Evolutionary conservation across 1,140 invertebrate genomes (phyloP).

Genomic region (Oryctes rhinoceros): DNA sequence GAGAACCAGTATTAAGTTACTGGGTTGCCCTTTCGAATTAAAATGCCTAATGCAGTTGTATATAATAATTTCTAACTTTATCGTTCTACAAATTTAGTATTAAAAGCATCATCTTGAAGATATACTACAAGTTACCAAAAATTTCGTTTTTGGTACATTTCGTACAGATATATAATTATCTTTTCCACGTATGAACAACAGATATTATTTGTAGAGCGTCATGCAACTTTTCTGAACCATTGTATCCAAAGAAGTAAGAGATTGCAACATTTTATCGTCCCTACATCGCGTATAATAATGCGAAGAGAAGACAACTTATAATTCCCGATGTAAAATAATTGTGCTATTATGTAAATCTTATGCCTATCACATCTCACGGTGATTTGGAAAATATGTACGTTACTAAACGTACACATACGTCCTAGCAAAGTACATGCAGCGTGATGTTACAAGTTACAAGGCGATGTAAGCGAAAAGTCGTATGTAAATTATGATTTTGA

Average conservation of each 20-base stretch:
- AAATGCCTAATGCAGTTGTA: too few species aligned
- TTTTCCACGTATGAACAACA: too few species aligned
- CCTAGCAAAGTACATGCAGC: neutral
- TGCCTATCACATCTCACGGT: constrained; percentile 1
- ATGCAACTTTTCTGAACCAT: too few species aligned
- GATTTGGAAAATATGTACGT: constrained; percentile 24
- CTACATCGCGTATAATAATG: neutral
- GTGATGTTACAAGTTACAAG: neutral
- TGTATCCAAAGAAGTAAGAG: neutral
- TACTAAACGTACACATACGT: neutral
- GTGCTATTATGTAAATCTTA: constrained; percentile 23
- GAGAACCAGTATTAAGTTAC: too few species aligned
- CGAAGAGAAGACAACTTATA: constrained; percentile 31
- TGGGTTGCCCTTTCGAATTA: too few species aligned
- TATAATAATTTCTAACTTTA: too few species aligned
- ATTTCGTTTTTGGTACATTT: too few species aligned
- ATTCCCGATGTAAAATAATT: constrained; percentile 29
- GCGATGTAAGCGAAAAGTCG: neutral
- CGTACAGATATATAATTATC: too few species aligned
- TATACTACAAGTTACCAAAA: too few species aligned
- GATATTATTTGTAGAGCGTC: too few species aligned
- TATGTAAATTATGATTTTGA: neutral
- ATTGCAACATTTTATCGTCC: constrained; percentile 2
- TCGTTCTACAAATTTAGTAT: too few species aligned
- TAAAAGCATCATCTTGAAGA: too few species aligned